Base-by-base conservation (phyloP, 30 jellyfish, hydroid and myxozoan species). In the Hydractinia symbiolongicarpus region DNA sequence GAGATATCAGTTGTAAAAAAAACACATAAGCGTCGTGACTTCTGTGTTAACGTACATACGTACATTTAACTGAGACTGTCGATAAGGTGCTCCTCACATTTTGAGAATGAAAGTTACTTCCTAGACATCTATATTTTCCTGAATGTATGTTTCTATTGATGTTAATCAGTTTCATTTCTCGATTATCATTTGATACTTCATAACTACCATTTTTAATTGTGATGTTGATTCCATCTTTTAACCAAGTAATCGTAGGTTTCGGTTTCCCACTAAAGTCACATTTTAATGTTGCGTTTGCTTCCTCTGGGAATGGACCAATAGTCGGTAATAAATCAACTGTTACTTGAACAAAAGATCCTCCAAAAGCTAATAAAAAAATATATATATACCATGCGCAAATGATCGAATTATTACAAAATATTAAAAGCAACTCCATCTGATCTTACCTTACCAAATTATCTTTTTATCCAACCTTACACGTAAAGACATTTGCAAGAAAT, bases 111-210 rank as follows among this genome's bases (percentile, higher is more conserved):
- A 30, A 6, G 80, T 71, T 71, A 50, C 17, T 71, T 8, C 60
- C 80, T 4, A 71, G 60, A 15, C 80, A 71, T 71, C 50, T 55
- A 53, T 71, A 71, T 71, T 49, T 71, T 50, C 80, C 80, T 0
- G 55, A 40, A 50, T 71, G 80, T 50, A 20, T 71, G 14, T 19
- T 50, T 9, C 60, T 30, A 71, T 71, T 58, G 17, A 71, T 20
- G 50, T 71, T 50, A 49, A 20, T n/a, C n/a, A 71, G 4, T 71
- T 71, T 71, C 13, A 71, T 14, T 71, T 9, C 50, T 71, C 80
- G 44, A 58, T 71, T 71, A 50, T 30, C 80, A 71, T 30, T 58
- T 71, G 80, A 11, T 15, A 71, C 55, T 71, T 71, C 80, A 50
- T 19, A 71, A 71, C 60, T 50, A 1, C 40, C 80, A 71, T 50